Percentiles rank a stretch among this genome's conserved stretches.
Conservation (phyloP, 2,113 vertebrate genomes). For the Hyperoodon ampullatus region DNA sequence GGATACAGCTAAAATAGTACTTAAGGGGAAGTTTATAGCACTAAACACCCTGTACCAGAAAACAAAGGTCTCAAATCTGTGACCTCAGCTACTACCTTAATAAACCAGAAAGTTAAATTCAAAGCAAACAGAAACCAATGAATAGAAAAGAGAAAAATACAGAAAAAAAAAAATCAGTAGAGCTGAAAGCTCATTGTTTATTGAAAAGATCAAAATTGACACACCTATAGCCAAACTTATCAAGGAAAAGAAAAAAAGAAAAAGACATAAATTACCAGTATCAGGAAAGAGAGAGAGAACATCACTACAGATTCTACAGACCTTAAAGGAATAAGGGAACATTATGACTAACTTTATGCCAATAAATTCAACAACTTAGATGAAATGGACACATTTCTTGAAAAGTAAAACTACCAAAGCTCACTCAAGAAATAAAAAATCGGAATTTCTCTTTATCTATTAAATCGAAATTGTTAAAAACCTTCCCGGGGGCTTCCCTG, state of each 20-base stretch:
- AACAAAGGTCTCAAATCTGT: neutral
- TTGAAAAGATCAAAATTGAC: neutral
- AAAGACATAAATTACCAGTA: neutral
- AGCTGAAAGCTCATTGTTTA: constrained; percentile 12
- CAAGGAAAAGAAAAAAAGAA: neutral
- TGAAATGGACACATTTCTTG: neutral
- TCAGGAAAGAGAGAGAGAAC: neutral
- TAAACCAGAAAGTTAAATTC: constrained; percentile 19
- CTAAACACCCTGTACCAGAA: neutral
- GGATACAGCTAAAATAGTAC: neutral
- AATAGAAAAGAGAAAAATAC: neutral
- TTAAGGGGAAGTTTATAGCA: neutral
- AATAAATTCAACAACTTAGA: neutral
- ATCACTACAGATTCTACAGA: neutral
- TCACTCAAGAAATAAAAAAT: neutral
- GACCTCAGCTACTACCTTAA: neutral
- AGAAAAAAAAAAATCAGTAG: neutral
- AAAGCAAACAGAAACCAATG: constrained; percentile 2
- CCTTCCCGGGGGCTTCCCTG: neutral
- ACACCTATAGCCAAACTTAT: neutral
- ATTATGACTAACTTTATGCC: neutral
- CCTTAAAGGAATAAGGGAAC: neutral
- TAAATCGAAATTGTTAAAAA: constrained; percentile 26
- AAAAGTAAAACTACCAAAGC: neutral
- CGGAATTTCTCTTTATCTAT: neutral